Base-by-base conservation (phyloP, 2,888 invertebrate genomes). In the Timandra comae region DNA sequence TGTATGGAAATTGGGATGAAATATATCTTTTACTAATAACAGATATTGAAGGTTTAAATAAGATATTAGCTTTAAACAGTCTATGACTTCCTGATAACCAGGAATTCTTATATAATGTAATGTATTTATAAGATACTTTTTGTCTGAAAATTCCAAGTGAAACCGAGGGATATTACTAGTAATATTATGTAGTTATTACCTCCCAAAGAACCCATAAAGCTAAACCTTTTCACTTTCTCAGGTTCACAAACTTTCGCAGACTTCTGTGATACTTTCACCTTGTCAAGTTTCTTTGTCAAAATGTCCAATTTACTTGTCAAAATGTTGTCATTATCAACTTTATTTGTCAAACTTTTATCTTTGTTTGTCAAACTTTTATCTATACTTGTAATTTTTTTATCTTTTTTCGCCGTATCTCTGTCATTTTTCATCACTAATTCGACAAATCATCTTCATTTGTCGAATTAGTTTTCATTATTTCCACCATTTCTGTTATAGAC, bases 161-260 rank as follows among this genome's bases (percentile, higher is more conserved):
- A n/a, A n/a, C n/a, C n/a, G n/a, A n/a, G n/a, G n/a, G n/a, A n/a
- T n/a, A n/a, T n/a, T n/a, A n/a, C n/a, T n/a, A n/a, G n/a, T n/a
- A n/a, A n/a, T n/a, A n/a, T n/a, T 27, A 24, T 7, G 21, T 30
- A 24, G n/a, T 12, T 20, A 33, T 44, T 68, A 88, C 89, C 86
- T 58, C 88, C 87, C 40, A 89, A 67, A 26, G 89, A 89, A 29
- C 80, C 87, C 36, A 89, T 59, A 55, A 89, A 89, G 47, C 76
- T 81, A 5, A 87, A 65, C 27, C 72, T 68, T 37, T 60, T 69
- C 2, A 64, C 48, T 30, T 41, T 48, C n/a, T 62, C 55, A 25
- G 41, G 4, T 5, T 16, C 4, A 6, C 4, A 16, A 16, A 16
- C 16, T 16, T 16, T 16, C 6, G 16, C 6, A 5, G 16, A 16